phyloP scores from a whole-genome alignment of 2,113 vertebrate genomes.

The Numida meleagris region DNA sequence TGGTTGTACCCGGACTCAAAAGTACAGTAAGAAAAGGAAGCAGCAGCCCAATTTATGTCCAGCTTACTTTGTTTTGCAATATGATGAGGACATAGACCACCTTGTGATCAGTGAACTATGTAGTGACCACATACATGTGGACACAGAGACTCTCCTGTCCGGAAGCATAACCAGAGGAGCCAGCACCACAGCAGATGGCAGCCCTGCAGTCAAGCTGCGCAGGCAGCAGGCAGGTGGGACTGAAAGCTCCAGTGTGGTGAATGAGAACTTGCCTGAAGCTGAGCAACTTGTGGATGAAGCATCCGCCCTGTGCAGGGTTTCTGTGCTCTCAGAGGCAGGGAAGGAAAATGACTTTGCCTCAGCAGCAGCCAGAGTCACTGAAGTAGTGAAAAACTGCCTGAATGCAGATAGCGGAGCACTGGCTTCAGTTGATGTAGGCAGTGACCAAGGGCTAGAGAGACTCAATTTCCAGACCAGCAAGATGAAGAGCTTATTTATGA shows the following conservation, averaged over 20 bases:
- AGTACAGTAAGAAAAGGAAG: neutral
- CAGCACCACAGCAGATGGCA: accelerated
- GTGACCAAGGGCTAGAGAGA: constrained; percentile 33
- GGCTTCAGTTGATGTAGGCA: constrained; percentile 54
- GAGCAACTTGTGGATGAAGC: neutral
- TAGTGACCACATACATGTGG: accelerated
- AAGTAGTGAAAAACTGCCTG: constrained; percentile 65
- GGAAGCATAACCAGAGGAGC: neutral
- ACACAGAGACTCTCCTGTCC: neutral
- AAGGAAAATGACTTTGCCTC: neutral
- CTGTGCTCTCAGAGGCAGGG: neutral
- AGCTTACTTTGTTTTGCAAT: neutral
- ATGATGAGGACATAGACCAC: neutral
- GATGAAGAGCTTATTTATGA: constrained; percentile 60
- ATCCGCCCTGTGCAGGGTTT: neutral
- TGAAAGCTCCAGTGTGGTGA: accelerated
- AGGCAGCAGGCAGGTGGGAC: neutral
- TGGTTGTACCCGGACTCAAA: neutral
- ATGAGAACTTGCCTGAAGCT: neutral
- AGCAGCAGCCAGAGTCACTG: constrained; percentile 22
- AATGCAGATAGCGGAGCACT: constrained; percentile 45
- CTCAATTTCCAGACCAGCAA: constrained; percentile 70
- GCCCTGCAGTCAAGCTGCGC: accelerated
- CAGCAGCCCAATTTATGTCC: neutral
- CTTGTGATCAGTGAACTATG: neutral